phyloP scores from a whole-genome alignment of 2,797 vertebrate genomes.

The Bradypodion pumilum region DNA sequence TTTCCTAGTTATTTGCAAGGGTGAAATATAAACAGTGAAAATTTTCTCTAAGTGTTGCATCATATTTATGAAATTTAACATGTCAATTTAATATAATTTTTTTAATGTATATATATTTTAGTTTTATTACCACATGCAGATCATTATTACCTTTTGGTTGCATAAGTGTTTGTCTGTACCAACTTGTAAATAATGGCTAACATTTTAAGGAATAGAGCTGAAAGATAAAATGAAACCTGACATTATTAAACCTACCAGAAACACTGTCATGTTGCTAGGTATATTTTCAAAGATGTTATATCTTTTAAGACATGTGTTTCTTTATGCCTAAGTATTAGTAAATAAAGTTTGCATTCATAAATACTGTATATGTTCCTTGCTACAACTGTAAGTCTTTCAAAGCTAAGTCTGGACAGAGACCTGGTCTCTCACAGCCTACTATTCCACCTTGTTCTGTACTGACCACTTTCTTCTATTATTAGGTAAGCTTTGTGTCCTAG shows the following conservation, averaged over 20 bases:
- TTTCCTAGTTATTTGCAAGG: background rate
- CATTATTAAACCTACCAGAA: conserved; percentile 1
- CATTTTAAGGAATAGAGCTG: conserved; percentile 90
- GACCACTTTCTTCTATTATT: background rate
- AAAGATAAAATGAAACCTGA: conserved; percentile 63
- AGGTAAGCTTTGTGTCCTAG: background rate
- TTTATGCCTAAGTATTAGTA: background rate
- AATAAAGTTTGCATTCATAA: background rate
- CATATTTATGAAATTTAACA: background rate
- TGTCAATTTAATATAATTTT: conserved; percentile 16
- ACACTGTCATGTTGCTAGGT: conserved; percentile 23
- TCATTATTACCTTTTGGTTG: conserved; percentile 89
- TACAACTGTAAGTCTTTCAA: background rate
- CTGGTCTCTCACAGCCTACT: background rate
- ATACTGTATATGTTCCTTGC: background rate
- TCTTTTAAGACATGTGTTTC: background rate
- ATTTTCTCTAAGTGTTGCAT: background rate
- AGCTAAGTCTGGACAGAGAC: background rate
- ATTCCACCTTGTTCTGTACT: background rate
- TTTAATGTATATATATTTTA: conserved; percentile 38
- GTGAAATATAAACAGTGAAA: conserved; percentile 1
- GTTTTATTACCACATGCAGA: conserved; percentile 22
- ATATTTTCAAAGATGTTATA: background rate
- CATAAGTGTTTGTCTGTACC: conserved; percentile 90
- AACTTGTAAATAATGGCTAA: conserved; percentile 91